Percentiles rank a stretch among this genome's conserved stretches.
These are phyloP conservation scores for human (Homo sapiens) DNA, from an alignment of 2,113 vertebrate genomes.

Conservation along the genomic window GRCh38 chrX:69013501-69014000, in stretches of 20 bases:
- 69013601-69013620: neutral
- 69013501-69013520: neutral
- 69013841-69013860: neutral
- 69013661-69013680: neutral
- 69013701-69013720: constrained; percentile 1
- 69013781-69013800: neutral
- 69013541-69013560: neutral
- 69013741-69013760: neutral
- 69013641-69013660: neutral
- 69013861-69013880: neutral
- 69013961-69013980: neutral
- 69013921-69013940: neutral
- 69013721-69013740: neutral
- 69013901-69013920: neutral
- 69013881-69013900: neutral
- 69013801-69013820: neutral
- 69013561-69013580: neutral
- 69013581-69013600: neutral
- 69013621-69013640: neutral
- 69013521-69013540: neutral
- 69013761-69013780: neutral
- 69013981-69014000: neutral
- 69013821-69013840: neutral
- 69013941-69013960: neutral
- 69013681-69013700: neutral